Base-by-base conservation (phyloP, 2,797 vertebrate genomes). In the Gephyroberyx darwinii region DNA sequence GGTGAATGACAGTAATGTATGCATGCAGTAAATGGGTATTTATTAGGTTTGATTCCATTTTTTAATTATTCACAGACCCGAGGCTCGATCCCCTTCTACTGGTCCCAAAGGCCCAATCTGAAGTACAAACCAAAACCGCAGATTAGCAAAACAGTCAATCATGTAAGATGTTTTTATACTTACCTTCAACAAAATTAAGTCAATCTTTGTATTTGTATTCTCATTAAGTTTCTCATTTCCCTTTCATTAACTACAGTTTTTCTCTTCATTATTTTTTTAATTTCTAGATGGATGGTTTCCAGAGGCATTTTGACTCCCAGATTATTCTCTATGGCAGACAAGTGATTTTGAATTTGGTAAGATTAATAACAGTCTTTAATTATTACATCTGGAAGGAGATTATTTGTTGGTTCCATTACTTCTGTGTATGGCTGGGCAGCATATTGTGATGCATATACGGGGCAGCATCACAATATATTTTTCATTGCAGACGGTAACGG, bases 251-350 rank as follows among this genome's bases (percentile, higher is more conserved):
- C 26, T 26, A 3, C 8, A n/a, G n/a, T 60, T 48, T 54, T 51
- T 9, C 1, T 69, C 4, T 37, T 53, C 37, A 22, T 39, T 50
- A 6, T 48, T 2, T 1, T 64, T 45, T 45, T 1, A 37, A 62
- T 65, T 56, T 83, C 45, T 74, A 99, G 97, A 89, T 97, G 94
- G 97, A 99, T 79, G 97, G 96, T 75, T 96, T 98, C 88, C 96
- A 98, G 93, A 96, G 97, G 83, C 97, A 99, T 85, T 98, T 98
- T 90, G 97, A 98, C 88, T 97, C 96, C 0, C 97, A 99, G 90
- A 94, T 97, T 77, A 96, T 99, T 84, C 95, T 95, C 78, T 99
- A 98, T 86, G 97, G 97, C 82, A 96, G 94, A 86, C 97, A 99
- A 92, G 92, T 96, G 76, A 93, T 97, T 86, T 84, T 99, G 82